Base-by-base conservation (phyloP, 1,140 invertebrate genomes). In the Caenorhabditis brenneri region DNA sequence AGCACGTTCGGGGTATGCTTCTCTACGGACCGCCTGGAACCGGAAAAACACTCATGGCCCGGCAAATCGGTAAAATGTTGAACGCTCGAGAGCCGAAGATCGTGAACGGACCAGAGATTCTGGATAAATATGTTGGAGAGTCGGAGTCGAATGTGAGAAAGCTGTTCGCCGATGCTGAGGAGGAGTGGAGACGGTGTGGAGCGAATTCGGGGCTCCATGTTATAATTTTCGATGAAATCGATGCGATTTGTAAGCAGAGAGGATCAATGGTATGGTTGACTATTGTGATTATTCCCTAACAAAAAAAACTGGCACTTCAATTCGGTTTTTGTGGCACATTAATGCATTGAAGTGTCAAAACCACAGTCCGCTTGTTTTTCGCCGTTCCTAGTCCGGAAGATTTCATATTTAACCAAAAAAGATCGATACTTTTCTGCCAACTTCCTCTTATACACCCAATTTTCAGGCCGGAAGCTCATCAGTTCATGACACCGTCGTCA, bases 41-140 rank as follows among this genome's bases (percentile, higher is more conserved):
- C 29, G 98, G 98, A 88, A 99, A 99, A 92, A 99, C 98, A 0
- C 91, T 99, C 85, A 99, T 99, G 96, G 98, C 98, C 12, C 93
- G 96, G 19, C 96, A 98, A 92, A 99, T 99, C 87, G 97, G 97
- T 1, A 96, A 96, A 86, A 99, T 99, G 98, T 92, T 99, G 81
- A 99, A 99, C 92, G 96, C 97, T 0, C 93, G 97, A 31, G 97
- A 99, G 91, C 98, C 98, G 0, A 99, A 99, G 92, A 99, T 99
- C 90, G 97, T 99, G 0, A 99, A 99, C 91, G 98, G 97, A n/a
- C 97, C 98, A 0, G 96, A 99, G 91, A 97, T 99, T 91, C 93
- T 99, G 85, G 97, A 99, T 92, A 99, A 99, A 80, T 99, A 98
- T 92, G 98, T 99, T n/a, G 98, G 98, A 84, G 98, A 99, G 92